Percentiles rank a stretch among this genome's conserved stretches.
Evolutionary conservation across 2,888 invertebrate species (phyloP).

Genomic region (Minunthozetes semirufus): DNA sequence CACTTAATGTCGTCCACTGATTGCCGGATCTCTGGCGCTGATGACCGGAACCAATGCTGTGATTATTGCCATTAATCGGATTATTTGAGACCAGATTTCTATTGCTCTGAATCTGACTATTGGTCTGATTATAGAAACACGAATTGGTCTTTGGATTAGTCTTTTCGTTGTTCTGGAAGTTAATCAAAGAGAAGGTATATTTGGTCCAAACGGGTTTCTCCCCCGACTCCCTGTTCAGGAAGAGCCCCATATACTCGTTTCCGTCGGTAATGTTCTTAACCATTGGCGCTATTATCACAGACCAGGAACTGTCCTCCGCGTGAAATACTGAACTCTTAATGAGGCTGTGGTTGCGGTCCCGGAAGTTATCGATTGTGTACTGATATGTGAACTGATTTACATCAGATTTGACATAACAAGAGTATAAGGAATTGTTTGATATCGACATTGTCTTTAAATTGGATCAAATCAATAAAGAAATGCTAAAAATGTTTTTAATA

Average conservation of each 20-base stretch:
- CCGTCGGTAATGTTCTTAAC: constrained; percentile 16
- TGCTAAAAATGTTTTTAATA: neutral
- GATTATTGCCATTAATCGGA: constrained; percentile 1
- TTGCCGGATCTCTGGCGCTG: neutral
- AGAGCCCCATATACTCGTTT: neutral
- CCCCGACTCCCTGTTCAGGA: constrained; percentile 2
- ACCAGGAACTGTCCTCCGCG: constrained; percentile 18
- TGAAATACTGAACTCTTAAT: constrained; percentile 2
- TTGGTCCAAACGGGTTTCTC: neutral
- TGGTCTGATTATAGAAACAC: neutral
- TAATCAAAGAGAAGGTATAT: neutral
- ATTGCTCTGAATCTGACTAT: neutral
- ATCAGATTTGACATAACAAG: constrained; percentile 3
- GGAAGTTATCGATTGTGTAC: constrained; percentile 1
- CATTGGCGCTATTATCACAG: neutral
- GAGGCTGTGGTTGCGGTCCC: constrained; percentile 4
- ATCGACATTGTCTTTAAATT: neutral
- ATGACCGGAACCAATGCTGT: neutral
- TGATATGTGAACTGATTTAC: constrained; percentile 13
- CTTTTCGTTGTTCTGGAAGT: neutral
- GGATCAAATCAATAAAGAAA: neutral
- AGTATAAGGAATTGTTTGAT: constrained; percentile 1
- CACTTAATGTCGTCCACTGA: neutral
- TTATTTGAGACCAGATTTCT: neutral
- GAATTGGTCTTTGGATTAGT: neutral